Conservation (phyloP, 35 echinoderm and acorn worm species). For the Diadema setosum region DNA sequence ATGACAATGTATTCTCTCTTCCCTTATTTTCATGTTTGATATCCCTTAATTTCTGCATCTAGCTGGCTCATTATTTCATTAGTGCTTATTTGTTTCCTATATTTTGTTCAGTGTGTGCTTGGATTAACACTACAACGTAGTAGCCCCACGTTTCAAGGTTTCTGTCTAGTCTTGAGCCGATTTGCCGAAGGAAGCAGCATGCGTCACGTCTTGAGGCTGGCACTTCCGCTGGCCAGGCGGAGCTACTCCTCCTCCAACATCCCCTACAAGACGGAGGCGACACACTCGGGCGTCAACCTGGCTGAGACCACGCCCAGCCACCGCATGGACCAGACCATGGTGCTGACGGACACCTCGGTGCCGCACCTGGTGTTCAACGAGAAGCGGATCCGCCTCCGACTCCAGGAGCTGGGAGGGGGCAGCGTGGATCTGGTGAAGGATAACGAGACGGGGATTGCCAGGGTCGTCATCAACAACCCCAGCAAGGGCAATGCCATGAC, state of each 20-base stretch:
- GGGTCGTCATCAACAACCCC: conserved; percentile 66
- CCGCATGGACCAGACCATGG: conserved; percentile 32
- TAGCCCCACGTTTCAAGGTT: too few species aligned
- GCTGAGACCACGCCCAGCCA: conserved; percentile 57
- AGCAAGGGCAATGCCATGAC: conserved; percentile 77
- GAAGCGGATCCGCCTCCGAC: conserved; percentile 11
- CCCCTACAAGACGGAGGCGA: conserved; percentile 55
- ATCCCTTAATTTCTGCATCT: too few species aligned
- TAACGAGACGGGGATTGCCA: conserved; percentile 78
- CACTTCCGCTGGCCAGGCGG: not conserved
- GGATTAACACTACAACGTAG: too few species aligned
- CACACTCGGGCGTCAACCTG: conserved; percentile 51
- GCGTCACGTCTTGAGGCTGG: not conserved
- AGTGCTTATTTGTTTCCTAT: too few species aligned
- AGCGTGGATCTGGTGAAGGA: conserved; percentile 48
- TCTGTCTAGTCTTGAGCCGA: too few species aligned
- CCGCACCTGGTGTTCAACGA: conserved; percentile 64
- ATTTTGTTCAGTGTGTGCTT: too few species aligned
- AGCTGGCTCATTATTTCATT: too few species aligned
- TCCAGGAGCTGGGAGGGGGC: conserved; percentile 53
- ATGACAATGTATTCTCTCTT: too few species aligned
- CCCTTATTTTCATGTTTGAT: too few species aligned
- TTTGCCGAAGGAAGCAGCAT: too few species aligned
- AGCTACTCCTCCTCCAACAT: not conserved
- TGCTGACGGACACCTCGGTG: conserved; percentile 15